Conservation (phyloP, 2,113 vertebrate species). For the Notarius lentiginosus region DNA sequence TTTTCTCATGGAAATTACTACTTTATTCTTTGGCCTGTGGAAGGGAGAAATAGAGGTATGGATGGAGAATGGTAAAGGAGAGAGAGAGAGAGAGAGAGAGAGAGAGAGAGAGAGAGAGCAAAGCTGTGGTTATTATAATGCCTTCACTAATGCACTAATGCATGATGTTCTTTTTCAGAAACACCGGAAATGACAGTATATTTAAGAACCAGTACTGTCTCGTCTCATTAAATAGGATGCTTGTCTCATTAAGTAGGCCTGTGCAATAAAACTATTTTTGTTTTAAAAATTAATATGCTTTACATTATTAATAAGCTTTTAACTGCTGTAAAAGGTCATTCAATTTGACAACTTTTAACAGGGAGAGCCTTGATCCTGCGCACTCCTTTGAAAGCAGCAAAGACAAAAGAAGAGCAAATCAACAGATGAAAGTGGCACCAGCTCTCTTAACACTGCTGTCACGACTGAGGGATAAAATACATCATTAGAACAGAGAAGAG, state of each 20-base stretch:
- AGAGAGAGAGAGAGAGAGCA: background rate
- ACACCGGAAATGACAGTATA: background rate
- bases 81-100: background rate
- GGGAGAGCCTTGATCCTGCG: conserved; percentile 15
- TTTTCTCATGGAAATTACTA: background rate
- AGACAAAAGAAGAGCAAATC: conserved; percentile 22
- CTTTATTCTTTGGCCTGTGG: background rate
- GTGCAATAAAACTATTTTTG: conserved; percentile 24
- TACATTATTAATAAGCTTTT: conserved; percentile 37
- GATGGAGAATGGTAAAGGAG: too few relatives aligned
- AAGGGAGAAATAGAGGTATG: background rate
- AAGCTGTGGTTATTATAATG: background rate
- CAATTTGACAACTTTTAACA: conserved; percentile 39
- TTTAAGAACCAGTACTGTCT: background rate
- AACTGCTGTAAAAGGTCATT: conserved; percentile 40
- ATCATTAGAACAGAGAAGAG: conserved; percentile 5
- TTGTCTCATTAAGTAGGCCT: conserved; percentile 20
- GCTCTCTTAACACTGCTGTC: conserved; percentile 27
- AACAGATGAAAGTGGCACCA: conserved; percentile 19
- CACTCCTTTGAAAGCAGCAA: background rate
- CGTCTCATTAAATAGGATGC: conserved; percentile 14
- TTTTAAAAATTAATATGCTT: conserved; percentile 40
- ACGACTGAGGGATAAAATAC: conserved; percentile 22
- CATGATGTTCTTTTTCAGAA: background rate
- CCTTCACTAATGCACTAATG: background rate